Conservation (phyloP, 2,888 invertebrate genomes). For the Spilarctia lutea region DNA sequence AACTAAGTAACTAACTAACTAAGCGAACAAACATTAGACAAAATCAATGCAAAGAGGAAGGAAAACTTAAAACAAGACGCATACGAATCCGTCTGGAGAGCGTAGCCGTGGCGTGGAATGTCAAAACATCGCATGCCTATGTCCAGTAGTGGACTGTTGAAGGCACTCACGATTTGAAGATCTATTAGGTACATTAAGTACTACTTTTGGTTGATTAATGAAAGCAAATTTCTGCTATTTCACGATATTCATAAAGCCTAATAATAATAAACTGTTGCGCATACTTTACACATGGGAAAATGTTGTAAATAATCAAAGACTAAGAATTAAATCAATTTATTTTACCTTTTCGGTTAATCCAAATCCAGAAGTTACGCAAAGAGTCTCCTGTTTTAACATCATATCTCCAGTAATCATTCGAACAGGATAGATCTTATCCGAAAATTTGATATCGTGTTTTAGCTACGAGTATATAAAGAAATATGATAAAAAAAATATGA, state of each 20-base stretch:
- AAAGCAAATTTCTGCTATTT: not conserved
- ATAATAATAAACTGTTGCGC: not conserved
- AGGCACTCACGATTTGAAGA: not conserved
- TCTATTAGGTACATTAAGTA: not conserved
- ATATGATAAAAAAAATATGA: not conserved
- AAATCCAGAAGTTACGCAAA: conserved; percentile 13
- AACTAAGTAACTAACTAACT: too few species aligned
- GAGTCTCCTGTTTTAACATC: conserved; percentile 1
- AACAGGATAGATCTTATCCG: conserved; percentile 8
- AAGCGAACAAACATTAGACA: too few species aligned
- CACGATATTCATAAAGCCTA: not conserved
- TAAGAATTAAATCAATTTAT: not conserved
- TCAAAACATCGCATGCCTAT: too few species aligned
- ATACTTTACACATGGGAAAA: not conserved
- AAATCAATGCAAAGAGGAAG: too few species aligned
- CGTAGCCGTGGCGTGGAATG: too few species aligned
- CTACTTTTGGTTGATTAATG: too few species aligned
- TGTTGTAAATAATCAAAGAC: not conserved
- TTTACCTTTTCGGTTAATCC: conserved; percentile 9
- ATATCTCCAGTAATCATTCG: not conserved
- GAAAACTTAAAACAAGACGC: too few species aligned
- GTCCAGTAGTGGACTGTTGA: too few species aligned
- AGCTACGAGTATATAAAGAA: conserved; percentile 5
- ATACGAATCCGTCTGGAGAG: too few species aligned
- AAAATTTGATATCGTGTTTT: not conserved